These are phyloP conservation scores for Bombus fervidus DNA, from an alignment of 1,140 invertebrate genomes.

Conservation along the genomic window DNA sequence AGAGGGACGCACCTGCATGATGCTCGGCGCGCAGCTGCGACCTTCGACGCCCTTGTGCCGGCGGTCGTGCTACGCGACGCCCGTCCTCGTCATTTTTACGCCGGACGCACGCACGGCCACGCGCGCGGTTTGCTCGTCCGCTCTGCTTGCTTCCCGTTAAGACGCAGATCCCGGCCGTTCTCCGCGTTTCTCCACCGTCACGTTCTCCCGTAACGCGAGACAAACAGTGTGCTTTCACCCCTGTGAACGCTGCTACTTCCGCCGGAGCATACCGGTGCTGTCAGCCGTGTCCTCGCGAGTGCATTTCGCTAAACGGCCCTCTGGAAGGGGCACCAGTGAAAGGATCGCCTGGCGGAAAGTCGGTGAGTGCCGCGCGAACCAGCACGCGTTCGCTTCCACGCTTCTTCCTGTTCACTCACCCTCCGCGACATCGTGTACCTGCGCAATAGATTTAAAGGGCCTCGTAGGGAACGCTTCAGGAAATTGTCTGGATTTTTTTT, in stretches of 20 bases:
- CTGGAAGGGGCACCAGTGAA: conserved; percentile 20
- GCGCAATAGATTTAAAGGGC: not conserved
- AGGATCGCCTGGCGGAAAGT: conserved; percentile 30
- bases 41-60: conserved; percentile 78
- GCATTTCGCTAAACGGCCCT: not conserved
- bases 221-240: conserved; percentile 1
- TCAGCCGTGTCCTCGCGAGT: not conserved
- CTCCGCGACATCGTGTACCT: not conserved
- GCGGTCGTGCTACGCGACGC: conserved; percentile 65
- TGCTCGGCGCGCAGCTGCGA: conserved; percentile 74
- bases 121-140: not conserved
- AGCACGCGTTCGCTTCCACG: conserved; percentile 2
- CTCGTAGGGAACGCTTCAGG: not conserved
- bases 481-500: not conserved
- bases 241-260: not conserved
- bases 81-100: conserved; percentile 70
- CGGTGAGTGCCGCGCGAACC: conserved; percentile 43
- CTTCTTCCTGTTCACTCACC: conserved; percentile 5
- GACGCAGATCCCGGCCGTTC: not conserved
- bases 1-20: conserved; percentile 73
- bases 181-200: not conserved
- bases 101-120: conserved; percentile 51
- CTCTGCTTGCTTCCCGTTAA: not conserved
- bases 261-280: not conserved
- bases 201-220: not conserved